Percentiles rank a stretch among this genome's conserved stretches.
Evolutionary conservation across 2,113 vertebrate species (phyloP).

Genomic region (Tupaia chinensis): DNA sequence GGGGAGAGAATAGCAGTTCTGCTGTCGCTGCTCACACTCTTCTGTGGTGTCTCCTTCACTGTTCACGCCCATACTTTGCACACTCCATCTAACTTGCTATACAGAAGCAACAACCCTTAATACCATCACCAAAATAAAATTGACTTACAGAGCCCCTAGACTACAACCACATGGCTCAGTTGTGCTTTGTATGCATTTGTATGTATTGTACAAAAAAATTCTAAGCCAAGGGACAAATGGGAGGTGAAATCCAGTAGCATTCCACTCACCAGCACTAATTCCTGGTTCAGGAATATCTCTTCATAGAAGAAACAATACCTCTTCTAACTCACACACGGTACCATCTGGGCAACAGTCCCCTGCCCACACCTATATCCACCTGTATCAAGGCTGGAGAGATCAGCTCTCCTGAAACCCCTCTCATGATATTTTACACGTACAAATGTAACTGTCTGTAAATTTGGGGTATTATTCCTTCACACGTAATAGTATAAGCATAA

Average conservation of each 20-base stretch:
- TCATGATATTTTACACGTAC: neutral
- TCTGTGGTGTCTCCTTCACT: neutral
- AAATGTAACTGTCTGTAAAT: neutral
- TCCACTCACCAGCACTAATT: neutral
- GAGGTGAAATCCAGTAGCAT: neutral
- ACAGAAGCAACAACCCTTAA: neutral
- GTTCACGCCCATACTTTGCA: neutral
- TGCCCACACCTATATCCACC: rapidly evolving
- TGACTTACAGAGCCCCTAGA: neutral
- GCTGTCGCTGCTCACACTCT: neutral
- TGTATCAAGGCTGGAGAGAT: too few relatives aligned
- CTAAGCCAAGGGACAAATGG: neutral
- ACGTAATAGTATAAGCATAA: neutral
- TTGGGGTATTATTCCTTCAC: neutral
- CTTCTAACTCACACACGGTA: neutral
- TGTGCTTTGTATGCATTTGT: neutral
- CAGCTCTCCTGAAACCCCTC: neutral
- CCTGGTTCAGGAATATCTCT: neutral
- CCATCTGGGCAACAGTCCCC: rapidly evolving
- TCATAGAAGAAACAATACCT: neutral
- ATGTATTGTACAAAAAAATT: too few relatives aligned
- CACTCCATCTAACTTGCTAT: neutral
- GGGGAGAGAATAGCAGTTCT: too few relatives aligned
- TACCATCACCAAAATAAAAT: neutral
- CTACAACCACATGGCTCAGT: neutral